A percentile compares a stretch with the other conserved stretches of the same genome.
phyloP scores from a whole-genome alignment of 1,140 invertebrate species.

The Lasaia peninsularis region DNA sequence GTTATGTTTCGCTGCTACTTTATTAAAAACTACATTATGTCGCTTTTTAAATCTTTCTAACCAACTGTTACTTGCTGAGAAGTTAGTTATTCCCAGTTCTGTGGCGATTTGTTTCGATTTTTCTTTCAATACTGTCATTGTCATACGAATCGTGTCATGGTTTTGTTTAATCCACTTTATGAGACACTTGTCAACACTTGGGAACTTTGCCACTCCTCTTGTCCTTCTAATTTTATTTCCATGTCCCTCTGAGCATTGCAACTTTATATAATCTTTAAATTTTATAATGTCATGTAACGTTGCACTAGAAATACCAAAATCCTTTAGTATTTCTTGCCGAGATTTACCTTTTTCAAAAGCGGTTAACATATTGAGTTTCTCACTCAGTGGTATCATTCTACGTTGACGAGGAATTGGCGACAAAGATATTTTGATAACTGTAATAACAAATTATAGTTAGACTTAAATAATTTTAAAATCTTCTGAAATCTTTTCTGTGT shows the following conservation, averaged over 20 bases:
- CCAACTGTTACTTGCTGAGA: background rate
- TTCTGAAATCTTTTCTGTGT: too few relatives aligned
- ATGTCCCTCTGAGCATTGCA: background rate
- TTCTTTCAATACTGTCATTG: background rate
- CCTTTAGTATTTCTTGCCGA: background rate
- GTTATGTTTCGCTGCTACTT: background rate
- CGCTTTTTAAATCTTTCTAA: background rate
- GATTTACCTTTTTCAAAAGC: background rate
- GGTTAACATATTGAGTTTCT: background rate
- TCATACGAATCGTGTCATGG: background rate
- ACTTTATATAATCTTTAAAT: background rate
- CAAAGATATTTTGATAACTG: background rate
- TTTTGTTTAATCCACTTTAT: background rate
- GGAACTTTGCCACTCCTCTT: background rate
- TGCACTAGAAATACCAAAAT: background rate
- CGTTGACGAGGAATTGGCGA: background rate
- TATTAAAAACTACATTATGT: constrained; percentile 5
- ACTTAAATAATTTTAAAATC: too few relatives aligned
- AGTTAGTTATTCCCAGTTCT: background rate
- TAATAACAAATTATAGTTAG: background rate
- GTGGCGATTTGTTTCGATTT: background rate
- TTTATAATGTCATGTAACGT: background rate
- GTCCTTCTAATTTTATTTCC: background rate
- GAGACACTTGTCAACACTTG: background rate
- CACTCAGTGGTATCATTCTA: background rate